Conservation (phyloP, 2,113 vertebrate genomes). For the Butorides virescens region DNA sequence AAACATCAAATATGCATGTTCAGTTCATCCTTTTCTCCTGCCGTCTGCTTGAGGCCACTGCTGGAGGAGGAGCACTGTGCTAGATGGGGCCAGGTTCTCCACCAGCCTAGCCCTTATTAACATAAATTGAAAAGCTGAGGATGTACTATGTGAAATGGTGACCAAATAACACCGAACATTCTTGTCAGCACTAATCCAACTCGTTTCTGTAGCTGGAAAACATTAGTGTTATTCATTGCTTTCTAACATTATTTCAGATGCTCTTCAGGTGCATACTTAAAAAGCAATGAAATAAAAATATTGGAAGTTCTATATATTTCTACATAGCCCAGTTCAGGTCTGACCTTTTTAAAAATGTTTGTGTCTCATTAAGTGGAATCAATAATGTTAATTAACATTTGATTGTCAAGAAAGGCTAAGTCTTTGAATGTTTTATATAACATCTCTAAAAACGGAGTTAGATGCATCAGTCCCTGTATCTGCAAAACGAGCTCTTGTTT, state of each 20-base stretch:
- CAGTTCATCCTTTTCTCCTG: not conserved
- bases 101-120: not conserved
- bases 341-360: not conserved
- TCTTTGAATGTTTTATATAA: not conserved
- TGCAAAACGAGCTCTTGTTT: not conserved
- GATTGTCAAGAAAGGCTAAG: not conserved
- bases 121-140: not conserved
- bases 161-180: not conserved
- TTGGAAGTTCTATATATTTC: not conserved
- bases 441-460: not conserved
- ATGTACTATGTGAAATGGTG: not conserved
- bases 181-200: not conserved
- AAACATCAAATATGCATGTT: not conserved
- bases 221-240: not conserved
- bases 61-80: not conserved
- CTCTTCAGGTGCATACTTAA: not conserved
- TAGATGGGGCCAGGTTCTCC: not conserved
- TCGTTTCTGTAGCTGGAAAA: not conserved
- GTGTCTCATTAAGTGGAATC: not conserved
- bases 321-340: not conserved
- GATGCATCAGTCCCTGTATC: not conserved
- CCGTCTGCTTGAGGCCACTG: not conserved
- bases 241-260: not conserved
- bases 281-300: not conserved
- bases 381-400: not conserved